phyloP scores from a whole-genome alignment of 1,140 invertebrate genomes.

The Zophobas atratus region DNA sequence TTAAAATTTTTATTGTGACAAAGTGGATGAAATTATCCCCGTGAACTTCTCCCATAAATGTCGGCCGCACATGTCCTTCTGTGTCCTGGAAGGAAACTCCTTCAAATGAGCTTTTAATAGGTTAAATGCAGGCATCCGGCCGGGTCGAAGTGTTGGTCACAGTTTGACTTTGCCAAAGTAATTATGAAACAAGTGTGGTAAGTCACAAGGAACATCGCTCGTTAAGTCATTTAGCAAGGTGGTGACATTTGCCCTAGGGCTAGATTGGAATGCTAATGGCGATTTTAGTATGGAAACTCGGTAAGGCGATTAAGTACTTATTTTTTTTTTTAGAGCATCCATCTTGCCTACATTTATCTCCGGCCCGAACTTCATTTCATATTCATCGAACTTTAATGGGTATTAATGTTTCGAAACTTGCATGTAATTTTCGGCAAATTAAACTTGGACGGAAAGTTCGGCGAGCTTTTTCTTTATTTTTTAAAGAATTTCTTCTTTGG shows the following conservation, averaged over 20 bases:
- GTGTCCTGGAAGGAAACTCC: conserved; percentile 10
- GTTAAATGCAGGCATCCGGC: neutral
- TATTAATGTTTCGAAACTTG: conserved; percentile 4
- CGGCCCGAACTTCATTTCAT: neutral
- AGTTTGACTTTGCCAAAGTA: conserved; percentile 33
- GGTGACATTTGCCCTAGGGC: conserved; percentile 12
- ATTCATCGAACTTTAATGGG: conserved; percentile 15
- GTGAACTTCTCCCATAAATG: conserved; percentile 9
- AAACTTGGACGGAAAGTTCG: no score
- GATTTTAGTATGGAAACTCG: conserved; percentile 11
- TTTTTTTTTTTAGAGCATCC: neutral
- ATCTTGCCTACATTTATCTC: neutral
- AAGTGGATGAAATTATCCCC: conserved; percentile 33
- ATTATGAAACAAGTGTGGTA: conserved; percentile 36
- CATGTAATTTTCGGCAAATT: no score
- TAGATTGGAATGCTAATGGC: conserved; percentile 33
- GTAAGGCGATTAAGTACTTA: conserved; percentile 19
- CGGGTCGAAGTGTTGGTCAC: conserved; percentile 32
- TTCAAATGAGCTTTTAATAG: conserved; percentile 33
- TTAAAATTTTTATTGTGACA: conserved; percentile 29
- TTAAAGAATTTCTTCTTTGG: no score
- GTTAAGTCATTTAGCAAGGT: conserved; percentile 41
- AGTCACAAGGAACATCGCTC: conserved; percentile 34
- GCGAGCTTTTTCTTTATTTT: no score
- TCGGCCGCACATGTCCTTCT: neutral